These are phyloP conservation scores for Drosophila paracracens DNA, from an alignment of 2,888 invertebrate species.

Conservation along the genomic window DNA sequence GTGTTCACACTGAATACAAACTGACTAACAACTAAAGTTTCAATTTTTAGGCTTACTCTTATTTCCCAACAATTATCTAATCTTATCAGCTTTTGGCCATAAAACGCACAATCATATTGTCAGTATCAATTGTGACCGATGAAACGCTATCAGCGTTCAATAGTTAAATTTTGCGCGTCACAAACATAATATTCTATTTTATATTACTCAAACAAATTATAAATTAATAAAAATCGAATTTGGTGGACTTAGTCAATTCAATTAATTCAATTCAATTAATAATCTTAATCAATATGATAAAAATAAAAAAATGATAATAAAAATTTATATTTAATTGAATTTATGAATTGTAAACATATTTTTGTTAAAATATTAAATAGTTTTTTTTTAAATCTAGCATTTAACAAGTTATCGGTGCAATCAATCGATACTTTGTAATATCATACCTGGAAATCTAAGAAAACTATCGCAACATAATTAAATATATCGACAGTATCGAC, in stretches of 20 bases:
- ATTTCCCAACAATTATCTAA: conserved; percentile 45
- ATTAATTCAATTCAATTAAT: not conserved
- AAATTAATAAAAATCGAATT: not conserved
- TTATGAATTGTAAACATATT: not conserved
- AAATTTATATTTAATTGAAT: not conserved
- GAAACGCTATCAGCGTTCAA: conserved; percentile 3
- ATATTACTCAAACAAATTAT: not conserved
- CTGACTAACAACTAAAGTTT: conserved; percentile 46
- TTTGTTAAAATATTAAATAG: not conserved
- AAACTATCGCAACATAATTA: not conserved
- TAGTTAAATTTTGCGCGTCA: not conserved
- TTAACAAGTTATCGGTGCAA: not conserved
- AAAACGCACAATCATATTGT: conserved; percentile 5
- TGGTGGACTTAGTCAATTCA: not conserved
- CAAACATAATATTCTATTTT: not conserved
- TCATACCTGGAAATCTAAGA: not conserved
- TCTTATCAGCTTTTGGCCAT: conserved; percentile 43
- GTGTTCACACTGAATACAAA: conserved; percentile 15
- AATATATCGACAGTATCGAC: conserved; percentile 31
- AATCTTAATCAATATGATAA: not conserved
- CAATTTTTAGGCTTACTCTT: conserved; percentile 24
- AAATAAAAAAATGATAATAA: not conserved
- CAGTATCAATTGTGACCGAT: conserved; percentile 15
- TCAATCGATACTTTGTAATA: not conserved
- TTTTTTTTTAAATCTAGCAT: no score